Base-by-base conservation (phyloP, 2,888 invertebrate genomes). In the Eupsilia transversa region DNA sequence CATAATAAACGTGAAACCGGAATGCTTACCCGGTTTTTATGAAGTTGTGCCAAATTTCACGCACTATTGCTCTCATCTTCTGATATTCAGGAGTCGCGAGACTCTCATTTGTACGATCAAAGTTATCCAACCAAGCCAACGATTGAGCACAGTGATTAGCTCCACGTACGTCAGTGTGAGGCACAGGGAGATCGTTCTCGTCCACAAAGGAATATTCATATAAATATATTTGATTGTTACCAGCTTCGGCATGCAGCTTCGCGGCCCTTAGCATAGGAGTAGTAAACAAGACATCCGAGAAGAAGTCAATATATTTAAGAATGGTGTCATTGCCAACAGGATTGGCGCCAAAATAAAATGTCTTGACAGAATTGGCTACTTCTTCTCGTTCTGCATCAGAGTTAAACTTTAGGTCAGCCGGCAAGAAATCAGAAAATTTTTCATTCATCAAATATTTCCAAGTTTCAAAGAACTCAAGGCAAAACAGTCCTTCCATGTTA, bases 181-280 rank as follows among this genome's bases (percentile, higher is more conserved):
- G 88, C 46, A 90, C 79, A 73, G 14, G 6, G 85, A 83, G 82
- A 20, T 77, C 10, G 73, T 81, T 87, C 41, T 88, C 80, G 54
- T 90, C 87, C 23, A 86, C 83, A 84, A 88, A 92, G 0, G 90
- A 87, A 80, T 89, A 92, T 69, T 92, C 89, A 74, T 91, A 93
- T n/a, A 93, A 82, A 72, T 89, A 92, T 68, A 92, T n/a, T 74
- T 66, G 52, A 63, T 91, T 73, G 76, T 93, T 88, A 0, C 93
- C 92, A 63, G 88, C 86, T 54, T 90, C 83, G 0, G 83, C 79
- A 57, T 92, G 90, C n/a, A 92, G 57, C 30, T 89, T 86, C 0
- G 87, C 82, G 0, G 91, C 87, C 80, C 30, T 91, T 52, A 20
- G 86, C 87, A 87, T 87, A 5, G 91, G 82, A 30, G 84, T 87